Base-by-base conservation (phyloP, 2,888 invertebrate genomes). In the Philereme transversata region DNA sequence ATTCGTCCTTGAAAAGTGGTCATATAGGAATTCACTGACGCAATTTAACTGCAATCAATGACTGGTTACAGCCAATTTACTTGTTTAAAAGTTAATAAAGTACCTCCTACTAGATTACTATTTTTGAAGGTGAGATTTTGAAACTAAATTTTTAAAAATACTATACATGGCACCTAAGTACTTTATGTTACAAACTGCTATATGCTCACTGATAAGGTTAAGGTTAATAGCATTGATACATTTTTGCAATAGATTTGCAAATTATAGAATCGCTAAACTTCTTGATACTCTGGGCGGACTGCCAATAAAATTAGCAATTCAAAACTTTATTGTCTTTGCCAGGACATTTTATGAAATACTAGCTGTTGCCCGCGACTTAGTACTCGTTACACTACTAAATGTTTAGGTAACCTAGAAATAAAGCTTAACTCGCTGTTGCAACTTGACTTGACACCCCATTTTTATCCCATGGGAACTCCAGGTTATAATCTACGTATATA, bases 21-120 rank as follows among this genome's bases (percentile, higher is more conserved):
- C 59, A 62, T 55, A 58, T 61, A 60, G 68, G 68, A 68, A 67
- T 70, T 60, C 41, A 50, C 57, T 68, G 59, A 63, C 62, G 70
- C 63, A 70, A 70, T 57, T 35, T 34, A 35, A 55, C 57, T 49
- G 51, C 55, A 62, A 55, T 48, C 54, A 52, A 44, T 60, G 44
- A 55, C 57, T 51, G 57, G 51, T 51, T 51, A 35, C 46, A 50
- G 57, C 44, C 54, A 55, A 43, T 46, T 51, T 43, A 49, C 51
- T 8, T 35, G 22, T 11, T 8, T 52, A 11, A 6, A 41, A 22
- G 47, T 56, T 36, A 51, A 59, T 60, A 11, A 52, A 51, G 41
- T 34, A 46, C 49, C 46, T 43, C 7, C 9, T 46, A 36, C 38
- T 40, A 43, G 8, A 7, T 47, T 4, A 22, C 22, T 40, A 35